phyloP scores from a whole-genome alignment of 2,888 invertebrate genomes.

The Nycteola revayana region DNA sequence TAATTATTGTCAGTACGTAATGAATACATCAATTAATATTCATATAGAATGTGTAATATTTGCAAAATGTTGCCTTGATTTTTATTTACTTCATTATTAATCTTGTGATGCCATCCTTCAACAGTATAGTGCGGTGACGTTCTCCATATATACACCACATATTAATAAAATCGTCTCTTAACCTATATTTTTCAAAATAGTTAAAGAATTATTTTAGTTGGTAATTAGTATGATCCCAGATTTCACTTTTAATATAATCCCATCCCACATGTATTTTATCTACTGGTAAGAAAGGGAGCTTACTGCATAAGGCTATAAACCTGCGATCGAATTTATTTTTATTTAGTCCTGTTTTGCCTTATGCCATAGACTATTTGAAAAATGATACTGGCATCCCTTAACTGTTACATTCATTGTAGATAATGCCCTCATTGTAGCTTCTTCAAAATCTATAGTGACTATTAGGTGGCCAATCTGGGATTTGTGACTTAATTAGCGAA shows the following conservation, averaged over 20 bases:
- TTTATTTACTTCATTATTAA: constrained; percentile 9
- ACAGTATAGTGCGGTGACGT: constrained; percentile 8
- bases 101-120: constrained; percentile 9
- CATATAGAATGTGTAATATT: constrained; percentile 5
- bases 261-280: constrained; percentile 6
- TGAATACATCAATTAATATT: constrained; percentile 4
- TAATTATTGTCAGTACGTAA: constrained; percentile 3
- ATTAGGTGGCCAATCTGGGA: not conserved
- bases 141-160: constrained; percentile 9
- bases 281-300: constrained; percentile 6
- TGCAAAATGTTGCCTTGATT: constrained; percentile 7
- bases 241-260: constrained; percentile 8
- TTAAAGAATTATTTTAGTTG: not conserved
- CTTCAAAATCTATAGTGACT: constrained; percentile 1
- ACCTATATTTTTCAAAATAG: constrained; percentile 5
- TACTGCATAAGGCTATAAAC: constrained; percentile 4
- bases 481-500: constrained; percentile 1
- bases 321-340: constrained; percentile 6
- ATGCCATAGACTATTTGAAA: constrained; percentile 8
- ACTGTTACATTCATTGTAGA: constrained; percentile 1
- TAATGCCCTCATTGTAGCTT: constrained; percentile 1
- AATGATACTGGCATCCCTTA: constrained; percentile 9
- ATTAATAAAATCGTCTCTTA: constrained; percentile 4
- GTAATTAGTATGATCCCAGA: constrained; percentile 1
- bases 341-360: constrained; percentile 5